Base-by-base conservation (phyloP, 64 coral and sea anemone species). In the Catalaphyllia jardinei region DNA sequence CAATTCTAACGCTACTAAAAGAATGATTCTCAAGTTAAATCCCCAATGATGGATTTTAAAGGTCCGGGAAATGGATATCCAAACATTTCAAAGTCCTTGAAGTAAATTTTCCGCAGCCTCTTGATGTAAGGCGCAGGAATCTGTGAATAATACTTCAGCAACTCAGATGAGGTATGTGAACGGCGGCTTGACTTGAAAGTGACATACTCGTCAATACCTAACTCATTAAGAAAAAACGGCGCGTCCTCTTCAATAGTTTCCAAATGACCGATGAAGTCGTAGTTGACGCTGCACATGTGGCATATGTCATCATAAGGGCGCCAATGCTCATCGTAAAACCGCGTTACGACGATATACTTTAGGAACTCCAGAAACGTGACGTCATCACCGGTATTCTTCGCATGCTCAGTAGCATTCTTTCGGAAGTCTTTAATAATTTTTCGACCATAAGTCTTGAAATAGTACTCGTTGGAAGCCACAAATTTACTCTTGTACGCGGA, bases 401-500 rank as follows among this genome's bases (percentile, higher is more conserved):
- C 15, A 11, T 31, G 57, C 17, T 62, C 50, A 1, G 55, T 62
- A 15, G 55, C 63, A 19, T 85, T 69, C 29, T 52, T 14, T 29
- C 81, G 60, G 60, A 85, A 85, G 28, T 85, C 65, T n/a, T 60
- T 17, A 18, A 85, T 85, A 18, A 85, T 85, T 31, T 69, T n/a
- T 15, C 63, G 20, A 28, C 55, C 42, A 46, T 7, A 46, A 8
- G 42, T 46, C 42, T 46, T 46, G 4, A 46, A 46, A 46, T 46
- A 46, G 33, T 52, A 65, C 29, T 85, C 60, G 35, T 85, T 85
- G n/a, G 33, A 16, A 22, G 17, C 31, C 33, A 42, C 1, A 24
- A 85, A 69, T 65, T 85, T 85, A 62, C 60, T 62, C 31, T 85
- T 85, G 51, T 85, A 85, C 39, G 81, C 81, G 11, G 81, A 85